phyloP scores from a whole-genome alignment of 2,797 vertebrate genomes.

The Acanthis flammea region DNA sequence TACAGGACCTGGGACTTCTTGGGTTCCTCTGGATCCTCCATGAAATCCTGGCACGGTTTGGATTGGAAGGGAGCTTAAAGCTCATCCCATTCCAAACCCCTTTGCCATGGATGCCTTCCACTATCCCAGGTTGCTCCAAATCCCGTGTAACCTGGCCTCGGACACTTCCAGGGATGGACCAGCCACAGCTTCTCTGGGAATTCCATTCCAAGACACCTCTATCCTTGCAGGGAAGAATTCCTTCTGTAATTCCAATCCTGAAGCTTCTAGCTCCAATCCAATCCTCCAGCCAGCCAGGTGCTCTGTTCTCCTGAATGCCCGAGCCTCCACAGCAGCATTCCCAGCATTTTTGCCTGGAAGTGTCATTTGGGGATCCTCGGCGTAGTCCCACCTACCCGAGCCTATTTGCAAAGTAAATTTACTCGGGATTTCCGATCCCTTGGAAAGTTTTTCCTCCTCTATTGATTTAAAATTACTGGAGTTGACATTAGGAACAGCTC shows the following conservation, averaged over 20 bases:
- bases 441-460: conserved; percentile 88
- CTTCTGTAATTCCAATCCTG: not conserved
- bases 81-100: not conserved
- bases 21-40: accelerated
- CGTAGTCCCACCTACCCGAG: conserved; percentile 71
- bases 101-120: not conserved
- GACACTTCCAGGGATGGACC: not conserved
- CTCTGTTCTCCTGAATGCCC: not conserved
- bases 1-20: accelerated
- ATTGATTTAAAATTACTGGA: conserved; percentile 98
- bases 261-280: not conserved
- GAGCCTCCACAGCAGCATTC: not conserved
- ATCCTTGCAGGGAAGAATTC: not conserved
- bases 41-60: not conserved
- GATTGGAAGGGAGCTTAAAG: not conserved
- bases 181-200: not conserved
- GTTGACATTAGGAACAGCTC: conserved; percentile 98
- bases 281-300: not conserved
- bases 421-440: conserved; percentile 86
- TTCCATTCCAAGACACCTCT: not conserved
- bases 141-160: not conserved
- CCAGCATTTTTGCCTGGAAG: conserved; percentile 79
- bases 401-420: conserved; percentile 93
- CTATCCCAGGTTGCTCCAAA: not conserved
- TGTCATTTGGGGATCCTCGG: conserved; percentile 73